A percentile compares a stretch with the other conserved stretches of the same genome.
Conservation (phyloP, 1,140 invertebrate species). For the Thaumatotibia leucotreta region DNA sequence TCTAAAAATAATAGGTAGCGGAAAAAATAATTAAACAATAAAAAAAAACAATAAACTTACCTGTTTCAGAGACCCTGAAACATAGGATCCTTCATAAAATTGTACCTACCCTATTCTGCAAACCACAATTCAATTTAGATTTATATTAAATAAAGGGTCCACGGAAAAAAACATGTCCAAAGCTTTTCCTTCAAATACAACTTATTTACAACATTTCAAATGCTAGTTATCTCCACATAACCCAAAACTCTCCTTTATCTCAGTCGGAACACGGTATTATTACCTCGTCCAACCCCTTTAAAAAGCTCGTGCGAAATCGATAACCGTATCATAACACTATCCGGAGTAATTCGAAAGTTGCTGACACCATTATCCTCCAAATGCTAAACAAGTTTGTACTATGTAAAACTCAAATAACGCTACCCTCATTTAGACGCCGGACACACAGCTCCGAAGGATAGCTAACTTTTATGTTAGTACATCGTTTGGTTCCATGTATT, state of each 20-base stretch:
- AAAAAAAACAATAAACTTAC: no score
- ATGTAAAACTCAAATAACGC: conserved; percentile 40
- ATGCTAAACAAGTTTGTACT: conserved; percentile 30
- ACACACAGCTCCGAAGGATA: conserved; percentile 20
- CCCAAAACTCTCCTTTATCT: neutral
- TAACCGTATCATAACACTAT: neutral
- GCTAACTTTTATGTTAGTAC: neutral
- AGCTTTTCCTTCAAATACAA: no score
- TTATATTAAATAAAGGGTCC: no score
- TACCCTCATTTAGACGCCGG: conserved; percentile 37
- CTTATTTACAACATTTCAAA: no score
- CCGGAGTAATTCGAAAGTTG: neutral
- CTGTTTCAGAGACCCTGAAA: no score
- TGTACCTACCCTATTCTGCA: no score
- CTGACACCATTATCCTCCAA: conserved; percentile 24
- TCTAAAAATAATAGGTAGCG: no score
- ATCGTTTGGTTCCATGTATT: no score
- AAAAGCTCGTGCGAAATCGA: neutral
- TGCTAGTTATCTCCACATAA: neutral
- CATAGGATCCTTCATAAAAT: no score
- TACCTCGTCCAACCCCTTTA: neutral
- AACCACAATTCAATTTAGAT: no score
- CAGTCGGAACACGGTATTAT: neutral
- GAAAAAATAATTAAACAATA: no score
- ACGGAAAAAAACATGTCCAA: no score